phyloP scores from a whole-genome alignment of 2,113 vertebrate species.

The Falcunculus frontatus region DNA sequence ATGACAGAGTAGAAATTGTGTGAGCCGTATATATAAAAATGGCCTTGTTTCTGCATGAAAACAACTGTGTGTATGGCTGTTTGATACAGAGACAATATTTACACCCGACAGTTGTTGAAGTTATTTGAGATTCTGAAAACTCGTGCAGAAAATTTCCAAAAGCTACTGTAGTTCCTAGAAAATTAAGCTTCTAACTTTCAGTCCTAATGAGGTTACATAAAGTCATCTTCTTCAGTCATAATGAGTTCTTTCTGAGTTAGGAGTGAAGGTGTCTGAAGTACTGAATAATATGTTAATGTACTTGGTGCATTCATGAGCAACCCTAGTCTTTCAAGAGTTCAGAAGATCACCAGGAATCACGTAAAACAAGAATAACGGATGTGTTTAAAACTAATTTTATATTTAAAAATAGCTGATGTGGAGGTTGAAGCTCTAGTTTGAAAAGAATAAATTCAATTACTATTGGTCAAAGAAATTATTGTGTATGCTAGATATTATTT shows the following conservation, averaged over 20 bases:
- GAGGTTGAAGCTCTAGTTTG: not conserved
- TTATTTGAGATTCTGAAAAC: not conserved
- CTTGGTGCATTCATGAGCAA: not conserved
- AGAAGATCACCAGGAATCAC: not conserved
- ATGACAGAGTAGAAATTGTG: not conserved
- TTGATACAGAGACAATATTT: not conserved
- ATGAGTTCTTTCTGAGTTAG: not conserved
- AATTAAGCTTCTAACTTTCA: not conserved
- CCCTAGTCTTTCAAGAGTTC: not conserved
- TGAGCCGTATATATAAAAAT: not conserved
- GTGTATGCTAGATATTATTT: not conserved
- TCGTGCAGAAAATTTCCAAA: not conserved
- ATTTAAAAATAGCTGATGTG: not conserved
- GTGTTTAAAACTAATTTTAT: not conserved
- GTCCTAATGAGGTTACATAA: not conserved
- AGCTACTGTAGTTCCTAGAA: not conserved
- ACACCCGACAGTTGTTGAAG: not conserved
- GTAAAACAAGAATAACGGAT: not conserved
- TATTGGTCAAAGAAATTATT: not conserved
- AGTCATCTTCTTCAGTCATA: not conserved
- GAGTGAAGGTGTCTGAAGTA: not conserved
- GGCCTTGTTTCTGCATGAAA: not conserved
- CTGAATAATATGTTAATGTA: not conserved
- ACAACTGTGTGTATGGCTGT: not conserved
- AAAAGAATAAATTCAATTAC: not conserved